These are phyloP conservation scores for Neodiprion lecontei DNA, from an alignment of 1,140 invertebrate genomes.

Conservation along the genomic window DNA sequence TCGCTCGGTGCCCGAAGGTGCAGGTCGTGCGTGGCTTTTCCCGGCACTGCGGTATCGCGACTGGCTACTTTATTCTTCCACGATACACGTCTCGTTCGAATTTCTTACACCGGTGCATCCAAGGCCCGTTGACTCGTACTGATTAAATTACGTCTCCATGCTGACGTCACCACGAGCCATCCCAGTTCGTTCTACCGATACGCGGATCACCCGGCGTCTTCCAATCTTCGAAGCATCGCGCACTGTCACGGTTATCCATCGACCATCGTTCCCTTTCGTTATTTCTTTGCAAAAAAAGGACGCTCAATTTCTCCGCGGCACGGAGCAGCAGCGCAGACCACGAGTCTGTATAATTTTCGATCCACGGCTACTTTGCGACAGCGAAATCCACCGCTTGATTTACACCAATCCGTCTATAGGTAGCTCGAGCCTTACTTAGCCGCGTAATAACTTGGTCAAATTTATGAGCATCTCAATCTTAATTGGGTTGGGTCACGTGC, in stretches of 20 bases:
- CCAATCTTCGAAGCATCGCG: background rate
- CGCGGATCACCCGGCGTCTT: background rate
- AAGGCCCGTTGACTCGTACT: background rate
- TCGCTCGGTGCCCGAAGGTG: background rate
- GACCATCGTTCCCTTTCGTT: no score
- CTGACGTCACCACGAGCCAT: background rate
- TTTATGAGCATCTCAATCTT: background rate
- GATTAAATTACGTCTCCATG: background rate
- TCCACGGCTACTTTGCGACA: background rate
- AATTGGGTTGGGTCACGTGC: conserved; percentile 6
- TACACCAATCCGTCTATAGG: background rate
- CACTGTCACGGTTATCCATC: background rate
- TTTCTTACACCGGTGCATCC: background rate
- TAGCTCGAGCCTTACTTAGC: background rate
- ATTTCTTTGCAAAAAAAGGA: no score
- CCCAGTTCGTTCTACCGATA: background rate
- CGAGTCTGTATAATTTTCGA: background rate
- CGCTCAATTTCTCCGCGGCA: no score
- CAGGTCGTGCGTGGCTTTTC: background rate
- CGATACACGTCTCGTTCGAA: background rate
- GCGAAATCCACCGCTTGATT: background rate
- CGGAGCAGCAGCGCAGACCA: no score
- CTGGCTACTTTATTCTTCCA: background rate
- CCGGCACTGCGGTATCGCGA: no score
- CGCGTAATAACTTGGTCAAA: background rate